Evolutionary conservation across 2,113 vertebrate genomes (phyloP).

Genomic region (Physeter macrocephalus): DNA sequence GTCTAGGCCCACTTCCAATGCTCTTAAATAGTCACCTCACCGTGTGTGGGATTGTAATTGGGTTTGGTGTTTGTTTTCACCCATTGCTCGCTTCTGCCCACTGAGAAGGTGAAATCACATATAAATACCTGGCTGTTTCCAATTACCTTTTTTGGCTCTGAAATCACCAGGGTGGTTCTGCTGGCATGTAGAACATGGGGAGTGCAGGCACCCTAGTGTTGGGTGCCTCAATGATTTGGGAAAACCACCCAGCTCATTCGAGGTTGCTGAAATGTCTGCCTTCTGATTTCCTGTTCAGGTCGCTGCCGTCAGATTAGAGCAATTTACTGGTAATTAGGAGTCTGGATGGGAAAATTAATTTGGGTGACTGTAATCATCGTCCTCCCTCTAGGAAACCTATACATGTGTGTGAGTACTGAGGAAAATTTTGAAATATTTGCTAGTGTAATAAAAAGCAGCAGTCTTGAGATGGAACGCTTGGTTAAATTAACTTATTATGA

Average conservation of each 20-base stretch:
- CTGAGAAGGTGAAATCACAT: conserved; percentile 23
- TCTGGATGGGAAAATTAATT: conserved; percentile 48
- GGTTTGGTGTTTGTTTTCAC: neutral
- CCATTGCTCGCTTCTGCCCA: neutral
- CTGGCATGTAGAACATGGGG: neutral
- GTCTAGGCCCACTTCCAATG: neutral
- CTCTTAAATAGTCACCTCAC: neutral
- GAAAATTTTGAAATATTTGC: neutral
- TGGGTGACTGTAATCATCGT: neutral
- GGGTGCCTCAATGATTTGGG: neutral
- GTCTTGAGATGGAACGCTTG: neutral
- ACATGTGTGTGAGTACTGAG: neutral
- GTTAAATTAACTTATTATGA: neutral
- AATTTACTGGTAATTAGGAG: conserved; percentile 50
- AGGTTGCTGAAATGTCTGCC: conserved; percentile 31
- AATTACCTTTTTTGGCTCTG: neutral
- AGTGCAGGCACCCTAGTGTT: neutral
- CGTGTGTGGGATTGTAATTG: neutral
- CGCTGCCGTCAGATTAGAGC: conserved; percentile 18
- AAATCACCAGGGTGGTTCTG: neutral
- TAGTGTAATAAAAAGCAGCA: neutral
- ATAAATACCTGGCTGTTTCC: neutral
- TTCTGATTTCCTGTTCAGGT: conserved; percentile 11
- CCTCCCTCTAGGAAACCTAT: conserved; percentile 9
- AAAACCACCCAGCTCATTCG: conserved; percentile 4